Base-by-base conservation (phyloP, 2,797 vertebrate species). In the Myripristis jacobus region DNA sequence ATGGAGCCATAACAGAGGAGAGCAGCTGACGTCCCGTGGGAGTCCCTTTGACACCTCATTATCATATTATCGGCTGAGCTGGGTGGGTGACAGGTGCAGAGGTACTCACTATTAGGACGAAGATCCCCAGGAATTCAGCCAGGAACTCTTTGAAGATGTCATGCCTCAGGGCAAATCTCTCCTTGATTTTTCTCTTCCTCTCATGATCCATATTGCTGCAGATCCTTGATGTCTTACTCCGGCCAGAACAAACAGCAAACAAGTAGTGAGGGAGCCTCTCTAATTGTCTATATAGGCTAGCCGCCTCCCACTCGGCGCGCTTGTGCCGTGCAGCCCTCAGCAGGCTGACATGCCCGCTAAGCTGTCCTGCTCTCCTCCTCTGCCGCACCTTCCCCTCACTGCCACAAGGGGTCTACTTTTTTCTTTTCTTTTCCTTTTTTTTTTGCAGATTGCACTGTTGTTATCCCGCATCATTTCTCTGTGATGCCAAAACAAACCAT, bases 41-140 rank as follows among this genome's bases (percentile, higher is more conserved):
- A 83, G 47, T 46, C 66, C 3, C 52, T 73, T 52, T 87, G 83
- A 89, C 88, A 88, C 69, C 81, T 90, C 79, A 92, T 92, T 89
- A 91, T 62, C 80, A 81, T 71, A 63, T 54, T 73, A 80, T 81
- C 68, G 82, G 70, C 78, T 78, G 73, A 88, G 83, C 87, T 83
- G 84, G 79, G 80, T 74, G 85, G 69, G 48, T 87, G 88, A 88
- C 84, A 90, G 88, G 87, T 88, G 89, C 81, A 81, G 54, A 86
- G 72, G 63, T 92, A 97, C 97, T 99, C 94, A 99, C 98, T 78
- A 99, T 95, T 90, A 99, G 54, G 79, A 97, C 86, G 86, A 96
- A 97, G 29, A 96, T 98, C 71, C 96, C 98, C 82, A 99, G 92
- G 91, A 98, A 95, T 87, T 99, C 97, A 0, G 97, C 95, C 70